These are phyloP conservation scores for Hippolais icterina DNA, from an alignment of 2,113 vertebrate genomes.

Conservation along the genomic window DNA sequence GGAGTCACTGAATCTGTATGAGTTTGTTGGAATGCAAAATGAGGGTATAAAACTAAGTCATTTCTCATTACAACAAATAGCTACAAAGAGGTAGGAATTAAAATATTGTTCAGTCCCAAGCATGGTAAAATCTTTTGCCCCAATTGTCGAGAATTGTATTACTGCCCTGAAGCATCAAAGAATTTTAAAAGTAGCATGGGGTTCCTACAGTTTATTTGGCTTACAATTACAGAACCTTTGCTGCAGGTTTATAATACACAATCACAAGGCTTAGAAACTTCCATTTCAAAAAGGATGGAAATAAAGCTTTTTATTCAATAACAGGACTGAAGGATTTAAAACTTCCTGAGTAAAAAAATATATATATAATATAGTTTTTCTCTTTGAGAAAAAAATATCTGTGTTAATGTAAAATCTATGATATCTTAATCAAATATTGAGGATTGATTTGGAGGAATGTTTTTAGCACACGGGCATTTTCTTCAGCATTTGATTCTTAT, in stretches of 20 bases:
- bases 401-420: background rate
- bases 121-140: background rate
- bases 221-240: background rate
- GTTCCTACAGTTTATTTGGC: background rate
- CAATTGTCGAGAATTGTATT: background rate
- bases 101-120: background rate
- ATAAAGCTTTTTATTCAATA: background rate
- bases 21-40: background rate
- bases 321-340: background rate
- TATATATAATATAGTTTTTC: background rate
- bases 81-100: background rate
- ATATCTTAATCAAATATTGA: background rate
- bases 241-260: background rate
- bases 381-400: background rate
- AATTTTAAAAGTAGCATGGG: background rate
- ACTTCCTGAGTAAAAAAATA: background rate
- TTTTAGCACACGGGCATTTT: background rate
- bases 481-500: background rate
- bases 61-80: background rate
- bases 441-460: background rate
- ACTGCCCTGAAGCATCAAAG: background rate
- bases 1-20: background rate
- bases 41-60: background rate
- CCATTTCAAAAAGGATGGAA: background rate
- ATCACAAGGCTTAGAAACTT: background rate